Evolutionary conservation across 2,888 invertebrate species (phyloP).

Genomic region (Patella pellucida): DNA sequence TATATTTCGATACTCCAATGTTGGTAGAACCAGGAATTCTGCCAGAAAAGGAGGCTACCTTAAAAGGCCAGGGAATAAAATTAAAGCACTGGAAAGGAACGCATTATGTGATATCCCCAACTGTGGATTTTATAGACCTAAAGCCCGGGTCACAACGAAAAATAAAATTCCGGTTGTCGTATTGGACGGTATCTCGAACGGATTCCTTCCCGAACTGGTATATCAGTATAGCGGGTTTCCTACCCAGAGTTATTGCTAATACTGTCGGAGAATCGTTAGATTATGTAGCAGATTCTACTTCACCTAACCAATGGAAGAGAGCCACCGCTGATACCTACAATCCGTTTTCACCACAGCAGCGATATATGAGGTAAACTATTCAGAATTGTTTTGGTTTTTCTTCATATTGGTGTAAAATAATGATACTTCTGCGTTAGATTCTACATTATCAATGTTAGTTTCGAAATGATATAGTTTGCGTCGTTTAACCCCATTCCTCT

Average conservation of each 20-base stretch:
- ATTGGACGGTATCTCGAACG: slow-evolving; percentile 48
- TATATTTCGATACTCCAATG: neutral
- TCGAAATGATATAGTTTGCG: too few relatives aligned
- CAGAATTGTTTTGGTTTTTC: neutral
- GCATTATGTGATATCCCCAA: neutral
- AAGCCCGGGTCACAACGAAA: slow-evolving; percentile 27
- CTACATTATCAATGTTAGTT: too few relatives aligned
- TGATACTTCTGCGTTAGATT: neutral
- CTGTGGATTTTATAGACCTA: slow-evolving; percentile 14
- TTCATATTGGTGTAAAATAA: slow-evolving; percentile 26
- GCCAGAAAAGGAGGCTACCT: neutral
- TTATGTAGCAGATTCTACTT: slow-evolving; percentile 36
- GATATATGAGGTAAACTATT: slow-evolving; percentile 35
- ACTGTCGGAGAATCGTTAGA: slow-evolving; percentile 37
- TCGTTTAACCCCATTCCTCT: too few relatives aligned
- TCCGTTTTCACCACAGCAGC: slow-evolving; percentile 41
- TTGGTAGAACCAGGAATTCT: neutral
- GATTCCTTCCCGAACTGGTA: slow-evolving; percentile 57
- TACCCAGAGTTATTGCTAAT: slow-evolving; percentile 32
- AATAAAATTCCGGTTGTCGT: slow-evolving; percentile 31
- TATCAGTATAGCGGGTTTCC: slow-evolving; percentile 19
- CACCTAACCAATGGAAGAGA: slow-evolving; percentile 45
- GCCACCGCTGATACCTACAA: slow-evolving; percentile 40
- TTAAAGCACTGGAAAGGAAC: neutral
- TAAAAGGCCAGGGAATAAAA: neutral